Evolutionary conservation across 1,140 invertebrate genomes (phyloP), one percentile per base, ranked within the genome.

Genomic region (Potamilus streckersoni): DNA sequence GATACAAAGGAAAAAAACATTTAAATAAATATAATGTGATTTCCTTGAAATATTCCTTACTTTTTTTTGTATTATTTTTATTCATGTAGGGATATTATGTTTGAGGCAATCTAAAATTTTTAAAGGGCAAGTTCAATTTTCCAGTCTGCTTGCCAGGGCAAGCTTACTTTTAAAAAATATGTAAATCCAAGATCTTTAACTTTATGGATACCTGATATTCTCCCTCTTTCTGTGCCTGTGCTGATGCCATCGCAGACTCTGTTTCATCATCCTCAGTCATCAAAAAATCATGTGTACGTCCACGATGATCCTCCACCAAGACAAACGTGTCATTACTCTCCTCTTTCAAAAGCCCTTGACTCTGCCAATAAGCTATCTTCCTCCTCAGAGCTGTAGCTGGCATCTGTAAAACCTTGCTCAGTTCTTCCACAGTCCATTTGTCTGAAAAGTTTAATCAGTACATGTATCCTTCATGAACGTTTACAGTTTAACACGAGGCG

Each of bases 241-340:
- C 95, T 93, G 97, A 96, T 0, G 94, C 95, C 88, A 98, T 97
- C 0, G 94, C 96, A 87, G 95, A 97, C 89, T 98, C 96, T 12
- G 93, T 91, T 89, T 98, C 96, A 83, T 96, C 96, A 84, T 98
- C 97, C 79, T 97, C 95, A 75, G 94, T 93, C 87, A 95, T 92
- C 71, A 95, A 94, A 65, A 92, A 86, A 31, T 89, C 84, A 69
- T 89, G 82, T 73, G 71, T 91, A 89, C 23, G 83, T 72, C 71
- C 81, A 68, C 72, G 91, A 86, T 86, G 79, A 75, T 95, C 94
- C 88, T 98, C 96, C 23, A 95, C 92, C 49, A 98, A 89, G 15
- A 93, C 88, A 89, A 94, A 98, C 11, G 93, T 91, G 85, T 97
- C 95, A 0, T 92, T 91, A 66, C 92, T 91, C 55, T 93, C 93